Evolutionary conservation across 2,113 vertebrate genomes (phyloP), one percentile per base, ranked within the genome.

Genomic region (Tonatia bakeri): DNA sequence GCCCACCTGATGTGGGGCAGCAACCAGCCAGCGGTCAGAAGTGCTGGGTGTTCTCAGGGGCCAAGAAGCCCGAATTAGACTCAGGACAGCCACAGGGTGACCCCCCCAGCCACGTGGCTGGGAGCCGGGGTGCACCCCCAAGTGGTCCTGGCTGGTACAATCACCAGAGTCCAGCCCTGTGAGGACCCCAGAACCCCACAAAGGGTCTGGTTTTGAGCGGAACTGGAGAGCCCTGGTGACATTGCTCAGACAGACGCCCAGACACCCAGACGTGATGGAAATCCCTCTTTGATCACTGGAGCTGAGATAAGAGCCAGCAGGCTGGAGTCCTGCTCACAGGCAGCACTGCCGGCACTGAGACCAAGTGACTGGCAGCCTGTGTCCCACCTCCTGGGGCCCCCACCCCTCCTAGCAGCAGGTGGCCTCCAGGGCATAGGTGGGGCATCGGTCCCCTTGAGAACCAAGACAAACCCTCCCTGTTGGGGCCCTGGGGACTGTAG

Each of bases 241-340:
- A 43, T 88, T 54, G 5, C 94, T 83, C 56, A 75, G 64, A 77
- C 20, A 94, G 85, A 54, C 4, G 0, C 20, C 31, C 20, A 92
- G 85, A 54, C 4, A 0, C 20, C 31, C 20, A 92, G 85, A 54
- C 4, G 0, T 13, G 26, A 77, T 61, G 47, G 19, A 70, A 85
- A 54, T 36, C 69, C 50, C 69, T 52, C 86, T 95, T 91, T 89
- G 75, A 93, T 65, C 69, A 36, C 77, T 45, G 43, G 81, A 79
- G 47, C 45, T 92, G 81, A 90, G 92, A 80, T 94, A 86, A 95
- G 76, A 43, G 52, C 65, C 72, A 26, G 65, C 28, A 67, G 92
- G 45, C 95, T 81, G 81, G 92, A 96, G 92, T 95, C 65, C 96
- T 70, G 54, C 86, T 93, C 70, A 59, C n/a, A 86, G 19, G 88